Conservation (phyloP, 2,888 invertebrate species). For the Maniola hyperantus region DNA sequence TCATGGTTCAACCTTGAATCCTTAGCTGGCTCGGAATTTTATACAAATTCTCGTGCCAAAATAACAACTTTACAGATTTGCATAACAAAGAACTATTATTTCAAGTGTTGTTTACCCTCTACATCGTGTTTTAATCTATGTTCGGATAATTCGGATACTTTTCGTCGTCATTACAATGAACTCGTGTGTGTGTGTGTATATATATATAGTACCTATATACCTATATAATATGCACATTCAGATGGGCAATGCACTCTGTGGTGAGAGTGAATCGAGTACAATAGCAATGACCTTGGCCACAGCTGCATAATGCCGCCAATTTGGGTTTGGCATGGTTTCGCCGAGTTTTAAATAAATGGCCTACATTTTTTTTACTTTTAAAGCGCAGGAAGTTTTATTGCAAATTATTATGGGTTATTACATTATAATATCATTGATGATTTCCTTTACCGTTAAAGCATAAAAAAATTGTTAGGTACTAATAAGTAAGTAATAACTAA, state of each 20-base stretch:
- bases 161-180: conserved; percentile 48
- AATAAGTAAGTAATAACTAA: too few relatives aligned
- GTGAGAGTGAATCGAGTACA: conserved; percentile 42
- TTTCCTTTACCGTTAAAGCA: too few relatives aligned
- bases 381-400: background rate
- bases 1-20: too few relatives aligned
- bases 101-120: background rate
- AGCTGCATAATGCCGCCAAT: conserved; percentile 59
- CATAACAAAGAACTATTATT: too few relatives aligned
- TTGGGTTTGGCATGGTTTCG: background rate
- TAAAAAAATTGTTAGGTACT: too few relatives aligned
- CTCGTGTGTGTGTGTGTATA: conserved; percentile 46
- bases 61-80: too few relatives aligned
- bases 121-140: conserved; percentile 52
- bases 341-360: background rate
- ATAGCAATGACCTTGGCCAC: conserved; percentile 77
- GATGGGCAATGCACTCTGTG: conserved; percentile 77
- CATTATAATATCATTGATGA: too few relatives aligned
- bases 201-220: too few relatives aligned
- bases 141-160: conserved; percentile 70
- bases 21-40: too few relatives aligned
- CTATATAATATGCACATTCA: conserved; percentile 55
- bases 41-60: too few relatives aligned
- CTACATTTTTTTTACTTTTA: conserved; percentile 2
- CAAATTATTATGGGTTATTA: too few relatives aligned